Evolutionary conservation across 2,113 vertebrate genomes (phyloP).

Genomic region (Nothocercus nigrocapillus): DNA sequence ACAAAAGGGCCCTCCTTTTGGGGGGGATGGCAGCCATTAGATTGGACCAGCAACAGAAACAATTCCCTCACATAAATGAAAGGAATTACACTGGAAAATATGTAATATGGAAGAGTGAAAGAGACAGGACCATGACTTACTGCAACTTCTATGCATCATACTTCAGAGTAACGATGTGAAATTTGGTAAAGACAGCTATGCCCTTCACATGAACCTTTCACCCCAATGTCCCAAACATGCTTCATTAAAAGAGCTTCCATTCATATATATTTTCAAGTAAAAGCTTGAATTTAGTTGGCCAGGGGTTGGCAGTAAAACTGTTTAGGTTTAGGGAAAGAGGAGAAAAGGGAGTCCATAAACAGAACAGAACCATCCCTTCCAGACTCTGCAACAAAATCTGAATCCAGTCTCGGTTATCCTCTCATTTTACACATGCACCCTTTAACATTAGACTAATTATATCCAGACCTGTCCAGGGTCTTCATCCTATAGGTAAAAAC

Average conservation of each 20-base stretch:
- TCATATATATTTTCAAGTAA: accelerated
- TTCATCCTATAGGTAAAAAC: not conserved
- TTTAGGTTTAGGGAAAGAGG: not conserved
- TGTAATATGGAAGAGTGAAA: not conserved
- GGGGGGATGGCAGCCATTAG: not conserved
- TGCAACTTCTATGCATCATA: not conserved
- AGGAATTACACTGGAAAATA: not conserved
- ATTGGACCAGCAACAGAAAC: constrained; percentile 11
- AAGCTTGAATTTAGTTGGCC: not conserved
- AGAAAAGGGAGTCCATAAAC: not conserved
- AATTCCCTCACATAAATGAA: not conserved
- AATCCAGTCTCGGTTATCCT: not conserved
- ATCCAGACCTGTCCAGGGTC: not conserved
- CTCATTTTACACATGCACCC: not conserved
- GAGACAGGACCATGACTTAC: not conserved
- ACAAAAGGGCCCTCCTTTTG: too few species aligned
- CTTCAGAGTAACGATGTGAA: not conserved
- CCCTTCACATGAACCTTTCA: not conserved
- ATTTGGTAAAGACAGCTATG: not conserved
- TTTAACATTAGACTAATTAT: not conserved
- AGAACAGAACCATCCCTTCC: not conserved
- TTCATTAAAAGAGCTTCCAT: not conserved
- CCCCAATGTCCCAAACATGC: not conserved
- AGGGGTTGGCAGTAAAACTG: not conserved
- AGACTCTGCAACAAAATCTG: accelerated